Base-by-base conservation (phyloP, 2,888 invertebrate species). In the Gastracanthus pulcherrimus region DNA sequence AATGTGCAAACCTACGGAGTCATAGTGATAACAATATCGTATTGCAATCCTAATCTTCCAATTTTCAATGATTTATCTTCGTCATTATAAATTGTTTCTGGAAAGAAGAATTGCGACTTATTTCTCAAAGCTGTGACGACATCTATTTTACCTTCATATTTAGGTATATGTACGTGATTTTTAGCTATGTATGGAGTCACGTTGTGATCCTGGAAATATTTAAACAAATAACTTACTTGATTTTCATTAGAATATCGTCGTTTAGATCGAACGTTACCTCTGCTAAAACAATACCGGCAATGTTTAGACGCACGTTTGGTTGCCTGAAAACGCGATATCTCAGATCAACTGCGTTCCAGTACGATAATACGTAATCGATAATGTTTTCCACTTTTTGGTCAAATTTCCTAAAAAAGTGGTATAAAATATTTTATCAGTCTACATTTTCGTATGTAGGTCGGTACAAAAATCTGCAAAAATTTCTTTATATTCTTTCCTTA, bases 291-390 rank as follows among this genome's bases (percentile, higher is more conserved):
- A 82, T 78, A 13, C 75, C 82, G 36, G 78, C 82, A 7, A 82
- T 79, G 29, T 75, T 82, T 2, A 82, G 5, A 6, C 75, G 78
- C 2, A 82, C 41, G 0, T 64, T n/a, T 13, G 82, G 82, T 6
- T 71, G 9, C 0, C 16, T 16, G 16, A 75, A 82, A 3, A 48
- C 66, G 0, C 82, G 82, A 36, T 82, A 82, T 23, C 82, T 78
- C 36, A 82, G 45, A 60, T 78, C 82, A 5, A 79, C 77, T 0
- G 34, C 82, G 13, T 82, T 82, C 82, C 82, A 82, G 34, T 55
- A 82, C 0, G 82, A 64, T 4, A 82, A 26, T 2, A 79, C 2
- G 31, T 82, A 82, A 11, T 70, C 19, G 0, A 82, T n/a, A 5
- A 34, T 23, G 0, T 7, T 23, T 1, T 76, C 38, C 26, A 71